These are phyloP conservation scores for Rhamphomyia laevipes DNA, from an alignment of 2,888 invertebrate species.

Conservation along the genomic window DNA sequence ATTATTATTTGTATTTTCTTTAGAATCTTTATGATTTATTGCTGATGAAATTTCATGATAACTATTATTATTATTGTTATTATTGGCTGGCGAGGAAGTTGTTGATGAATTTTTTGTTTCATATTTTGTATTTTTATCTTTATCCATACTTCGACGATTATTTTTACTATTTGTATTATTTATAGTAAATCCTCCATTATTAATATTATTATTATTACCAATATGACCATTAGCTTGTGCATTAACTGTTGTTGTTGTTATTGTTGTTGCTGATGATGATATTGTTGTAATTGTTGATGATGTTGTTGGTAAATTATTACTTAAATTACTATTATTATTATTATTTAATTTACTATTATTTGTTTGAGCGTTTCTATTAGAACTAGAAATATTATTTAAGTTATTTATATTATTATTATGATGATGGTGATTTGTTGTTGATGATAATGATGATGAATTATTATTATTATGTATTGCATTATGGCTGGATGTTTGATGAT, in stretches of 20 bases:
- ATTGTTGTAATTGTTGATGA: constrained; percentile 4
- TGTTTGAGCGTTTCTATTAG: constrained; percentile 21
- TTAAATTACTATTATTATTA: not conserved
- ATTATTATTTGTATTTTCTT: not conserved
- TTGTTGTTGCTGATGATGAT: constrained; percentile 11
- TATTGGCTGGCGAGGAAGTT: constrained; percentile 12
- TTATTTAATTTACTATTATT: constrained; percentile 11
- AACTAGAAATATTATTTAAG: constrained; percentile 19
- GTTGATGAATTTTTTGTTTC: constrained; percentile 9
- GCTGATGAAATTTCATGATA: constrained; percentile 4
- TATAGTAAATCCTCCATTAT: constrained; percentile 1
- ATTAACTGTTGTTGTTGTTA: constrained; percentile 15
- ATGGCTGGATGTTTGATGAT: too few relatives aligned
- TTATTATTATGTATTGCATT: too few relatives aligned
- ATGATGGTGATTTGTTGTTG: constrained; percentile 6
- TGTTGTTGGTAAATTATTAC: not conserved
- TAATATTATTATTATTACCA: constrained; percentile 11
- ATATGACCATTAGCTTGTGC: constrained; percentile 23
- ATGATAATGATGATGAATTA: not conserved
- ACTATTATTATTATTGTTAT: constrained; percentile 18
- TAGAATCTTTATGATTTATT: not conserved
- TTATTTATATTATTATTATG: not conserved
- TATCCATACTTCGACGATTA: constrained; percentile 34
- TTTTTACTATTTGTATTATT: not conserved
- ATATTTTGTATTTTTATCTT: constrained; percentile 26